Evolutionary conservation across 2,113 vertebrate genomes (phyloP).

Genomic region (Delphinus delphis): DNA sequence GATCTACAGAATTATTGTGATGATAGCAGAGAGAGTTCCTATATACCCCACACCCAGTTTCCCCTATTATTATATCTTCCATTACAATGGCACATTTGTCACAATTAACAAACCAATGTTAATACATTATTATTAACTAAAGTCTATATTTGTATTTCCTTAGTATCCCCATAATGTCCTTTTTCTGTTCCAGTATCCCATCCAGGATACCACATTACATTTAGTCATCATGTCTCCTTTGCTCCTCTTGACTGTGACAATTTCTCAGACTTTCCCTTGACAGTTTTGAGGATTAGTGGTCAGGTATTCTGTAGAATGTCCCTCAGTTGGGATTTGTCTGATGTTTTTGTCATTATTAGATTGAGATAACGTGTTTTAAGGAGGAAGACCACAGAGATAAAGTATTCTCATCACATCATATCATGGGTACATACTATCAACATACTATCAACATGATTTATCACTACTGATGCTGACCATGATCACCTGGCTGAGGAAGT

Average conservation of each 20-base stretch:
- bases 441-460: background rate
- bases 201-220: background rate
- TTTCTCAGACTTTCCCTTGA: constrained; percentile 24
- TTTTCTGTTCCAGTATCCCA: background rate
- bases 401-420: background rate
- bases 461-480: background rate
- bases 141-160: background rate
- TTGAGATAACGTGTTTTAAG: background rate
- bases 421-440: background rate
- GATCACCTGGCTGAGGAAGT: background rate
- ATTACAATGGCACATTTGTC: background rate
- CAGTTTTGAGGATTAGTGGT: background rate
- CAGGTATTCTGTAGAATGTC: background rate
- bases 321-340: background rate
- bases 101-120: background rate
- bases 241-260: constrained; percentile 1
- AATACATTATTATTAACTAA: background rate
- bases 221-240: constrained; percentile 4
- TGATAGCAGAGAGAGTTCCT: background rate
- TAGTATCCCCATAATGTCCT: background rate
- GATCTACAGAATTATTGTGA: background rate
- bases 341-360: constrained; percentile 13
- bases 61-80: constrained; percentile 2
- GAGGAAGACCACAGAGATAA: background rate
- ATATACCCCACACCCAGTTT: background rate